Evolutionary conservation across 2,113 vertebrate species (phyloP).

Genomic region (Myiagra hebetior): DNA sequence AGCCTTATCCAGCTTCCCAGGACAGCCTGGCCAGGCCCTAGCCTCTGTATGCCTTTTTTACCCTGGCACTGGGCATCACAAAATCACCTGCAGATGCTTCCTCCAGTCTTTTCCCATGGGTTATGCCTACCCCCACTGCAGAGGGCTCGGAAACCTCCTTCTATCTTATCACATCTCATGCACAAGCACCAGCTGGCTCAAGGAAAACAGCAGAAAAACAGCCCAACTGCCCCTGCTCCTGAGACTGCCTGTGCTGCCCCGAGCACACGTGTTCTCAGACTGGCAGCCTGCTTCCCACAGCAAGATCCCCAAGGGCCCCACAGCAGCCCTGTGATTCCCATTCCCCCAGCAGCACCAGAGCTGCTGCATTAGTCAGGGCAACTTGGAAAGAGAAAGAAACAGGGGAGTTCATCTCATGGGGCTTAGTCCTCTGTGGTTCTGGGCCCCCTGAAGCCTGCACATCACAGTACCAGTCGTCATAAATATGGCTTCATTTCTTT

Average conservation of each 20-base stretch:
- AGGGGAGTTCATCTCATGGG: neutral
- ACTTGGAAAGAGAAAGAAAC: neutral
- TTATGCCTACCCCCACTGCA: neutral
- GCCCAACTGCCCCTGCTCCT: accelerated
- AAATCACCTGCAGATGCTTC: neutral
- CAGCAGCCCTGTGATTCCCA: accelerated
- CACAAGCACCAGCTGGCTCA: neutral
- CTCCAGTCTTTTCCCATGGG: neutral
- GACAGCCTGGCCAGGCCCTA: neutral
- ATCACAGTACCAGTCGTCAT: neutral
- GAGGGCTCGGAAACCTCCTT: neutral
- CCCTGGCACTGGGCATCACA: neutral
- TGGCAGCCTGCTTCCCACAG: neutral
- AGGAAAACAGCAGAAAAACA: neutral
- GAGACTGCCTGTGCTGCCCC: neutral
- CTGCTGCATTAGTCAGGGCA: too few relatives aligned
- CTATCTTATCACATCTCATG: neutral
- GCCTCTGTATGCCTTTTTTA: neutral
- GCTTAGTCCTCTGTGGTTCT: neutral
- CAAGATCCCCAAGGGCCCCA: neutral
- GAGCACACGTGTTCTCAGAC: accelerated
- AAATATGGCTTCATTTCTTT: neutral
- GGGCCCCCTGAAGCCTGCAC: neutral
- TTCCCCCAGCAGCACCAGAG: neutral
- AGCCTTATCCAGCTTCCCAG: neutral